Percentiles rank a stretch among this genome's conserved stretches.
phyloP scores from a whole-genome alignment of 2,113 vertebrate species.

The Chaetodon trifascialis region DNA sequence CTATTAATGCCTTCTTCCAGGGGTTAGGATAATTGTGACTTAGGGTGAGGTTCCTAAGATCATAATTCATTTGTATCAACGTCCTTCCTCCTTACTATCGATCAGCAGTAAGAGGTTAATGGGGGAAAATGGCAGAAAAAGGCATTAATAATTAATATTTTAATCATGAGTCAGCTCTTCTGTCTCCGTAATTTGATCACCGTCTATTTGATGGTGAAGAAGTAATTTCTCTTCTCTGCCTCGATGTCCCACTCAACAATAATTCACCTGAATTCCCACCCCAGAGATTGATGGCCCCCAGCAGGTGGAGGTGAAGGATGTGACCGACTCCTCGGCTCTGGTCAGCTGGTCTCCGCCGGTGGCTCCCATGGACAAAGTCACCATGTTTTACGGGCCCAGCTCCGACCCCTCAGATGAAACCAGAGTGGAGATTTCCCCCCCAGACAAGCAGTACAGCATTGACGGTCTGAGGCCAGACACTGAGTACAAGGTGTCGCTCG shows the following conservation, averaged over 20 bases:
- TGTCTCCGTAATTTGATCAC: background rate
- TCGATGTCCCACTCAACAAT: no score
- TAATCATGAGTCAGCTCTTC: background rate
- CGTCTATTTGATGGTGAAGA: background rate
- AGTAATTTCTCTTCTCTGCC: background rate
- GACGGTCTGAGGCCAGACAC: slow-evolving; percentile 90
- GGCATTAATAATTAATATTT: no score
- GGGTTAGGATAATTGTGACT: no score
- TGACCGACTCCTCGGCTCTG: slow-evolving; percentile 91
- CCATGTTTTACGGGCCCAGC: slow-evolving; percentile 87
- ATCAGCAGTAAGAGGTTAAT: no score
- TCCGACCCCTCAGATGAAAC: slow-evolving; percentile 83
- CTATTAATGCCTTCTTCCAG: no score
- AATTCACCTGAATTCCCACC: background rate
- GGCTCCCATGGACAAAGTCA: slow-evolving; percentile 87
- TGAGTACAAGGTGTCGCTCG: slow-evolving; percentile 88
- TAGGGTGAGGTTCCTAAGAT: no score
- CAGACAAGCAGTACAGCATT: slow-evolving; percentile 90
- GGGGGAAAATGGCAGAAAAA: no score
- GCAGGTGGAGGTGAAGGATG: slow-evolving; percentile 89
- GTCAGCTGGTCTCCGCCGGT: slow-evolving; percentile 91
- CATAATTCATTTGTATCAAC: no score
- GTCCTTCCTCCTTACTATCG: no score
- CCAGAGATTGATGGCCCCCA: slow-evolving; percentile 91
- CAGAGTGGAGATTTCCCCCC: slow-evolving; percentile 84